Evolutionary conservation across 1,140 invertebrate species (phyloP).

Genomic region (Dendrolimus punctatus): DNA sequence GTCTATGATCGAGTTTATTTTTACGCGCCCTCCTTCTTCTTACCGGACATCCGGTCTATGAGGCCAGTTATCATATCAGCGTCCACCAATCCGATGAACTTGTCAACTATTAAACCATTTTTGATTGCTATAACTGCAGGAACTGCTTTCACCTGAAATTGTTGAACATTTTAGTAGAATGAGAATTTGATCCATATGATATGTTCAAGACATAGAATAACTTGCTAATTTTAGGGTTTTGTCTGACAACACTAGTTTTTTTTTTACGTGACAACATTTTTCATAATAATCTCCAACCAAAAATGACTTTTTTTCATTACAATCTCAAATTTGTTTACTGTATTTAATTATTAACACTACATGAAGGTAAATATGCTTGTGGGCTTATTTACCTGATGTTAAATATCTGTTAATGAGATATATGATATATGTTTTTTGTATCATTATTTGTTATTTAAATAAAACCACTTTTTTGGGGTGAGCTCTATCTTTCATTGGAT

Average conservation of each 20-base stretch:
- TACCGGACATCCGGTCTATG: slow-evolving; percentile 80
- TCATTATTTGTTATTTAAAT: too few species aligned
- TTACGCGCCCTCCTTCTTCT: slow-evolving; percentile 50
- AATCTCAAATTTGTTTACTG: too few species aligned
- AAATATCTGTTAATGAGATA: too few species aligned
- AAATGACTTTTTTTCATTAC: too few species aligned
- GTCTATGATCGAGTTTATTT: neutral
- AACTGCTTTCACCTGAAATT: slow-evolving; percentile 85
- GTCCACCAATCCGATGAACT: slow-evolving; percentile 93
- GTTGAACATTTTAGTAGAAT: slow-evolving; percentile 72
- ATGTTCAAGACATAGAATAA: slow-evolving; percentile 1
- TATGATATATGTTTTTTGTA: too few species aligned
- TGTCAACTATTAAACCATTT: slow-evolving; percentile 91
- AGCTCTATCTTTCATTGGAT: too few species aligned
- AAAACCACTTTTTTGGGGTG: too few species aligned
- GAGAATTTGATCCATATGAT: neutral
- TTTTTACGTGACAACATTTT: too few species aligned
- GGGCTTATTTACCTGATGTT: too few species aligned
- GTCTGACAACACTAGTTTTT: neutral
- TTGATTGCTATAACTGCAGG: slow-evolving; percentile 92
- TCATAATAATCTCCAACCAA: too few species aligned
- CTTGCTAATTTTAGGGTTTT: neutral
- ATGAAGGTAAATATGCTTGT: too few species aligned
- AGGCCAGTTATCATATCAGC: slow-evolving; percentile 87
- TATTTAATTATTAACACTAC: too few species aligned